Evolutionary conservation across 2,888 invertebrate species (phyloP), one percentile per base, ranked within the genome.

Genomic region (Philereme transversata): DNA sequence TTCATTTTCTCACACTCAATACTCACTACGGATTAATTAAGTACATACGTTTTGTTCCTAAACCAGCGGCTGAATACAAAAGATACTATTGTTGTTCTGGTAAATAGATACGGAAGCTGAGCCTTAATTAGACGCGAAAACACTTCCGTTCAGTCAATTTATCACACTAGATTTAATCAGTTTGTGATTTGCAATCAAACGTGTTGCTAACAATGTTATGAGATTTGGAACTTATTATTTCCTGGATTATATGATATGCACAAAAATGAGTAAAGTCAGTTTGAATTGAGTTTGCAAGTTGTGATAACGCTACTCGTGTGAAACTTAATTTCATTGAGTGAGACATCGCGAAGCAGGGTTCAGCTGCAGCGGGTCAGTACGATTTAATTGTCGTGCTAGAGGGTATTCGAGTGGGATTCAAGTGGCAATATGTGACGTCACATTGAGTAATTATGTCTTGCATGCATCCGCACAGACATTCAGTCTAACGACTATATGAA

Each of bases 381-480:
- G 81, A 87, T 85, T 86, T 84, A 85, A 88, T 86, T 86, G 84
- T 84, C 69, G 73, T 74, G 81, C 82, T 84, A 86, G 77, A 76
- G 77, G 71, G 76, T 75, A 77, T 75, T 75, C 72, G 82, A 84
- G 83, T 86, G 87, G 82, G 86, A 86, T 78, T 79, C 75, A 68
- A 69, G 67, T 75, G 69, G 66, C 78, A 73, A 63, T 60, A 71
- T 74, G 68, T 83, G 83, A 84, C 83, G 84, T 83, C 83, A 84
- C 76, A 70, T 66, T 72, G 70, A 67, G 75, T 82, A 79, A 82
- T 81, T 82, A 77, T 74, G 58, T 70, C 76, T 79, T 79, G 51
- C 53, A 35, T 64, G 57, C 77, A 75, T 75, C 75, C 71, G 72
- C 62, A 57, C 62, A 64, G 72, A 74, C 71, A 67, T 40, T 7